Percentiles rank a stretch among this genome's conserved stretches.
Evolutionary conservation across 2,797 vertebrate species (phyloP).

Genomic region (Glyptemys insculpta): DNA sequence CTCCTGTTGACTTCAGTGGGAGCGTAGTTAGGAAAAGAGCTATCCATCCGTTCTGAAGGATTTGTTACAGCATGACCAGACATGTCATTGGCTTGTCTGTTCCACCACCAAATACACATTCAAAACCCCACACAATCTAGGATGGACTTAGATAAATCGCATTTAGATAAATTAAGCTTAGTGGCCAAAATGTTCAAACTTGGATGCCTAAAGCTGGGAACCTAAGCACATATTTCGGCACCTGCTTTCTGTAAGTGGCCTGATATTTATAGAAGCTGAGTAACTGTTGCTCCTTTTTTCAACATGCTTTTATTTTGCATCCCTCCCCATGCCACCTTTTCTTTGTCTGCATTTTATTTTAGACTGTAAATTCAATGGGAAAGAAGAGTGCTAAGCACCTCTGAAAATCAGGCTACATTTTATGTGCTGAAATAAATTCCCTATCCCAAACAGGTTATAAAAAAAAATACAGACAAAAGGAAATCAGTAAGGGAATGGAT

Average conservation of each 20-base stretch:
- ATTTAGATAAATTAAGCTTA: slow-evolving; percentile 26
- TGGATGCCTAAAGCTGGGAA: slow-evolving; percentile 10
- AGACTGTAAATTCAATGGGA: background rate
- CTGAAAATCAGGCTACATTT: slow-evolving; percentile 18
- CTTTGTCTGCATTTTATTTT: background rate
- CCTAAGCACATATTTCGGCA: slow-evolving; percentile 18
- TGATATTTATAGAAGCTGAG: slow-evolving; percentile 69
- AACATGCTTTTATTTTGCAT: slow-evolving; percentile 59
- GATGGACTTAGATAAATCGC: slow-evolving; percentile 29
- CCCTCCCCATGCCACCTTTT: slow-evolving; percentile 68
- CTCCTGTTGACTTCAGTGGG: background rate
- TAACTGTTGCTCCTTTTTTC: slow-evolving; percentile 65
- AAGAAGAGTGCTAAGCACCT: slow-evolving; percentile 14
- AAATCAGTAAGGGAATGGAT: fast-evolving
- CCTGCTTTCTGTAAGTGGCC: slow-evolving; percentile 63
- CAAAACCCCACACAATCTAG: background rate
- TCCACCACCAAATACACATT: background rate
- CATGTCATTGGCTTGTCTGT: background rate
- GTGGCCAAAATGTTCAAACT: slow-evolving; percentile 4
- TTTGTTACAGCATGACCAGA: background rate
- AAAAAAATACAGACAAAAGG: background rate
- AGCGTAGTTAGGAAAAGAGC: background rate
- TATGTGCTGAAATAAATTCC: background rate
- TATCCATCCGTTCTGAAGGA: background rate
- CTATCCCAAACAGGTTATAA: background rate